phyloP scores from a whole-genome alignment of 2,797 vertebrate genomes.

The Cuculus canorus region DNA sequence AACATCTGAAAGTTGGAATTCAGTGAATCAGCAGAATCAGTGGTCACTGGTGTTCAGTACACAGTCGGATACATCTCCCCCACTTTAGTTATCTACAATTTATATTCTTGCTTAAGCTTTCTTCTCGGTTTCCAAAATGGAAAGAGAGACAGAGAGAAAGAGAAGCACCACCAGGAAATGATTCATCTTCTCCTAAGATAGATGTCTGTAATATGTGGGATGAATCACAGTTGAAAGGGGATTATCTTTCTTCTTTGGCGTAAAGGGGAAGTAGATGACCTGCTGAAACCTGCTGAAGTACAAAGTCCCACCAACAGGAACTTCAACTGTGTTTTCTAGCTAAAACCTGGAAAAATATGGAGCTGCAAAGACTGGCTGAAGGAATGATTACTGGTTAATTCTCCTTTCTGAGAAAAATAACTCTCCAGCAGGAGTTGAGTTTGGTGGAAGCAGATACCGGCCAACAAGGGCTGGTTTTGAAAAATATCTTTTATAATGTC shows the following conservation, averaged over 20 bases:
- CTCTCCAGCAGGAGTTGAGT: background rate
- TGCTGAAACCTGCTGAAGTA: constrained; percentile 13
- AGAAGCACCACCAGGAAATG: constrained; percentile 33
- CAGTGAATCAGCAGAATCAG: background rate
- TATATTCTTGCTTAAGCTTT: constrained; percentile 6
- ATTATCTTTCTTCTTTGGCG: constrained; percentile 11
- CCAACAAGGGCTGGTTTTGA: background rate
- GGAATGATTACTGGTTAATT: background rate
- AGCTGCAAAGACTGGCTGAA: background rate
- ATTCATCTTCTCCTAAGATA: constrained; percentile 35
- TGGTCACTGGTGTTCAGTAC: background rate
- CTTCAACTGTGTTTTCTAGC: background rate
- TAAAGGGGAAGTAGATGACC: background rate
- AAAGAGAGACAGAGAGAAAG: background rate
- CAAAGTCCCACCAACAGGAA: background rate
- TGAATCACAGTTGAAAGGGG: constrained; percentile 29
- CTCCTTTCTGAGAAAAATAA: background rate
- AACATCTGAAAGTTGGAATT: background rate
- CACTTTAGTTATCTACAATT: background rate
- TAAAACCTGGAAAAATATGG: background rate
- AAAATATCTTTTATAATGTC: background rate
- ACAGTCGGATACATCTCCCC: background rate
- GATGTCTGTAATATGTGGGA: constrained; percentile 22
- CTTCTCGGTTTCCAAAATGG: constrained; percentile 5
- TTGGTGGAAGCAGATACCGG: background rate